phyloP scores from a whole-genome alignment of 2,888 invertebrate genomes.

The Cybosia mesomella region DNA sequence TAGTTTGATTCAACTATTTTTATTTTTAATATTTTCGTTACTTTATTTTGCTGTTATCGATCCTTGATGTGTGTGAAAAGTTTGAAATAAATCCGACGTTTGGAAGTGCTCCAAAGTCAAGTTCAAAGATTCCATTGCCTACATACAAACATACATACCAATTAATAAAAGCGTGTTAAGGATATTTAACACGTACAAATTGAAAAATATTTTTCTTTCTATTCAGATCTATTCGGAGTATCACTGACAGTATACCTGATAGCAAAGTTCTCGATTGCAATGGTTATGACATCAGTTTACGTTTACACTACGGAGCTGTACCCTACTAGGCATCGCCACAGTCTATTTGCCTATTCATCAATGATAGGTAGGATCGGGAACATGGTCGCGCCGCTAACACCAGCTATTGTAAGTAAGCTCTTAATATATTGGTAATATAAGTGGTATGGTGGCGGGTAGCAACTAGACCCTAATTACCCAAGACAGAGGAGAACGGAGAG shows the following conservation, averaged over 20 bases:
- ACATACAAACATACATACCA: no score
- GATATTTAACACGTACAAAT: no score
- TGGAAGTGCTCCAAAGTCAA: no score
- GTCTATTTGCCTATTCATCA: slow-evolving; percentile 87
- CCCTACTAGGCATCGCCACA: slow-evolving; percentile 87
- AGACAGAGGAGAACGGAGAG: no score
- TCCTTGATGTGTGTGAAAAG: no score
- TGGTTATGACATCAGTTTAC: slow-evolving; percentile 86
- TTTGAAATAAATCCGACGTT: no score
- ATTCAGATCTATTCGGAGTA: slow-evolving; percentile 51
- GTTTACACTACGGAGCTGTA: slow-evolving; percentile 88
- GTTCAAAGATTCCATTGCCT: no score
- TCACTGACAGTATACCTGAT: slow-evolving; percentile 82
- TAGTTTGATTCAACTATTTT: no score
- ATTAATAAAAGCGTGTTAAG: not conserved
- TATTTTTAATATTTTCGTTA: no score
- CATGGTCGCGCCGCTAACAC: slow-evolving; percentile 88
- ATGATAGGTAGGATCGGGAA: slow-evolving; percentile 88
- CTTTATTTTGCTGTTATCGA: no score
- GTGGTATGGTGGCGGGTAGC: no score
- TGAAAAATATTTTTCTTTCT: slow-evolving; percentile 13
- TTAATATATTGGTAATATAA: not conserved
- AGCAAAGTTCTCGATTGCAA: slow-evolving; percentile 87
- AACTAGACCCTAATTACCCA: no score
- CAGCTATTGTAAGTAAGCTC: slow-evolving; percentile 82